Conservation (phyloP, 53 echinoderm and acorn worm genomes). For the Luidia sarsii region DNA sequence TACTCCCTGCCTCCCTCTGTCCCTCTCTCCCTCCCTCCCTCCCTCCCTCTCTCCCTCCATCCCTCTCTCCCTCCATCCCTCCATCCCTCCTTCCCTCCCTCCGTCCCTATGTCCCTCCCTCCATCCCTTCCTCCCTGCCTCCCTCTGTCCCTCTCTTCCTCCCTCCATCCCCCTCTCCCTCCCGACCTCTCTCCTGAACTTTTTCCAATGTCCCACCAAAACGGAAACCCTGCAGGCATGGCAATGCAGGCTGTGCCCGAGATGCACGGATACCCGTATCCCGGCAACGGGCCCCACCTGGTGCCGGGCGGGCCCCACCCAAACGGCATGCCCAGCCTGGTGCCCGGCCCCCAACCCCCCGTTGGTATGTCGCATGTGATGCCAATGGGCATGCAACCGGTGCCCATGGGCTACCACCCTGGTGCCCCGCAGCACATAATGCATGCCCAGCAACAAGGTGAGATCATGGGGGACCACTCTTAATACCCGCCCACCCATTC, state of each 20-base stretch:
- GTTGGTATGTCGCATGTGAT: conserved; percentile 50
- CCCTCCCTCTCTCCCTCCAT: no score
- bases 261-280: conserved; percentile 45
- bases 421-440: conserved; percentile 48
- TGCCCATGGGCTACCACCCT: conserved; percentile 33
- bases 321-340: conserved; percentile 43
- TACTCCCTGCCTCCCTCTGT: no score
- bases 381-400: conserved; percentile 62
- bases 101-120: no score
- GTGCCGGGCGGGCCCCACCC: conserved; percentile 49
- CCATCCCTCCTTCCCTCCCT: no score
- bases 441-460: conserved; percentile 49
- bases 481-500: no score
- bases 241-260: conserved; percentile 49
- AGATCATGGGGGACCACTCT: no score
- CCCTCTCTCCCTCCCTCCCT: no score
- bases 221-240: conserved; percentile 49
- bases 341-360: conserved; percentile 21
- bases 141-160: no score
- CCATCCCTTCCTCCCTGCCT: no score
- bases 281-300: conserved; percentile 30
- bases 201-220: neutral
- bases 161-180: no score
- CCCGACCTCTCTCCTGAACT: no score
- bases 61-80: no score